A percentile compares a stretch with the other conserved stretches of the same genome.
Conservation (phyloP, 2,888 invertebrate genomes). For the Calliphora vomitoria region DNA sequence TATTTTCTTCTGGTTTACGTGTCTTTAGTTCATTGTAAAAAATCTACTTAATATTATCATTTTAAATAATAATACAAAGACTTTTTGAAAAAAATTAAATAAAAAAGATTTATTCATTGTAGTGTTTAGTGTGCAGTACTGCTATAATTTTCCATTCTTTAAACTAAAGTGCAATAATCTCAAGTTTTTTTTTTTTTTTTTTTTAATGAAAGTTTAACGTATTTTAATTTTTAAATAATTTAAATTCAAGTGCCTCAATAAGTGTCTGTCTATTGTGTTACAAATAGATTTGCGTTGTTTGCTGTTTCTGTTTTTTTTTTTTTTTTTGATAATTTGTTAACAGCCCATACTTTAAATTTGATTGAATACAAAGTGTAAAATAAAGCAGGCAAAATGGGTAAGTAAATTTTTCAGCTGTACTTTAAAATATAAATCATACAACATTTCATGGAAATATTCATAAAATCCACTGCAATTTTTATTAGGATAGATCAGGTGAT, state of each 20-base stretch:
- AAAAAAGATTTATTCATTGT: constrained; percentile 21
- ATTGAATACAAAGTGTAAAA: neutral
- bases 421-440: neutral
- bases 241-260: constrained; percentile 44
- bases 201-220: constrained; percentile 16
- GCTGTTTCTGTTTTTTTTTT: neutral
- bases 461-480: too few species aligned
- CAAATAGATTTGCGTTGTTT: constrained; percentile 42
- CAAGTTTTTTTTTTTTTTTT: constrained; percentile 13
- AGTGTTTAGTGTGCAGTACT: neutral
- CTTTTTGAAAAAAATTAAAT: neutral
- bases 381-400: constrained; percentile 68
- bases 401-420: constrained; percentile 15
- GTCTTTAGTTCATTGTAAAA: constrained; percentile 26
- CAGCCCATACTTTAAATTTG: neutral
- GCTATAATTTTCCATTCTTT: constrained; percentile 21
- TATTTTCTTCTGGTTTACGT: constrained; percentile 19
- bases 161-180: constrained; percentile 51
- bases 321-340: constrained; percentile 26
- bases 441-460: too few species aligned
- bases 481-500: too few species aligned
- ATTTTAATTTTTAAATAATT: constrained; percentile 25
- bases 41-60: constrained; percentile 13
- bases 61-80: constrained; percentile 39
- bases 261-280: constrained; percentile 49